Base-by-base conservation (phyloP, 2,888 invertebrate species). In the Eilema sororculum region DNA sequence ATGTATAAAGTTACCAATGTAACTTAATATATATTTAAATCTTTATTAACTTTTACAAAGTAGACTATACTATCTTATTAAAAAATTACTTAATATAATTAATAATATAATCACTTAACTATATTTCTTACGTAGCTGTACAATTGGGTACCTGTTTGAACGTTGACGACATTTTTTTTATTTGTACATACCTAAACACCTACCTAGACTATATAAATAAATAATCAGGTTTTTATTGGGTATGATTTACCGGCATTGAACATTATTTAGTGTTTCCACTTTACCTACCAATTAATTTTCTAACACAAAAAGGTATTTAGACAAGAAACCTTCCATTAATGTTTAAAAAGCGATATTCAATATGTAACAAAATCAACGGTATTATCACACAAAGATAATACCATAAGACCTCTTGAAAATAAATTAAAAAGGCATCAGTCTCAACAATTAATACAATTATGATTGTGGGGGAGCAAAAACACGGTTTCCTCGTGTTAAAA, bases 381-480 rank as follows among this genome's bases (percentile, higher is more conserved):
- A 22, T 60, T 56, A 67, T 82, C 71, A 78, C 75, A 80, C 78
- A 79, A 77, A 69, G 60, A 71, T 79, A 72, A 80, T 76, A 71
- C 69, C 69, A 46, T 77, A 75, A 82, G 68, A 76, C 59, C 46
- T 67, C 71, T 74, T 74, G 69, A 78, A 82, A 84, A 80, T 81
- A 85, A 89, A 90, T 90, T 85, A 87, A 87, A 87, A 89, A 86
- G 82, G 84, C 90, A 91, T 91, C 87, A 89, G 84, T 86, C 83
- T 77, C 86, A 87, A 90, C 90, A 92, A 93, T 93, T 94, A 94
- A 93, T 90, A 90, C 91, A 93, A 92, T 94, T 91, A 93, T 87
- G 87, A 89, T 86, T 87, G 88, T 82, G 87, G 87, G 90, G 91
- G 92, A 87, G 87, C 86, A 86, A 92, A 80, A 92, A 93, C 91